phyloP scores from a whole-genome alignment of 2,797 vertebrate genomes.

The Halcyon leucocephala region DNA sequence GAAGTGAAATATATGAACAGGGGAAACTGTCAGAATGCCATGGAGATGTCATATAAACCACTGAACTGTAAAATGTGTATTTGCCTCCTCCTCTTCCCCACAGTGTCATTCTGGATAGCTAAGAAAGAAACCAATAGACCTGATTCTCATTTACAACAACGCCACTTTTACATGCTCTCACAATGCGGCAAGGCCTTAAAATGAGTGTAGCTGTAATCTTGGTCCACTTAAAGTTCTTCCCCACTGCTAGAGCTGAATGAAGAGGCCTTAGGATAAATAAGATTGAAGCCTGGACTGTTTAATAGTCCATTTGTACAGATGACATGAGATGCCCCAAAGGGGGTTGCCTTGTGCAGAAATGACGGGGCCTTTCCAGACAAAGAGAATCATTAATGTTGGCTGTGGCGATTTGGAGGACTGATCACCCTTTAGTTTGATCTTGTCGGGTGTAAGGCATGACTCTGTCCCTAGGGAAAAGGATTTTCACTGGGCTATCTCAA shows the following conservation, averaged over 20 bases:
- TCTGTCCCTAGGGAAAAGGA: background rate
- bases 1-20: slow-evolving; percentile 30
- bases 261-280: slow-evolving; percentile 17
- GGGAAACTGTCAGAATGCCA: slow-evolving; percentile 16
- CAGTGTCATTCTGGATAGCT: slow-evolving; percentile 22
- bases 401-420: background rate
- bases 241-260: background rate
- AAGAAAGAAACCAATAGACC: slow-evolving; percentile 17
- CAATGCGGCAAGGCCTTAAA: background rate
- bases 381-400: background rate
- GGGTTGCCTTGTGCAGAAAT: background rate
- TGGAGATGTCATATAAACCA: background rate
- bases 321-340: background rate
- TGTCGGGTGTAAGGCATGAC: background rate
- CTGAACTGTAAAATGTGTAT: slow-evolving; percentile 54
- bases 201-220: background rate
- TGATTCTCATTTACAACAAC: slow-evolving; percentile 23
- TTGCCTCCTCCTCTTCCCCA: slow-evolving; percentile 9
- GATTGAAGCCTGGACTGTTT: background rate
- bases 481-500: background rate
- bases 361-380: background rate
- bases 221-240: background rate
- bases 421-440: background rate
- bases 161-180: background rate
- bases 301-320: slow-evolving; percentile 30